These are phyloP conservation scores for Mesitornis unicolor DNA, from an alignment of 2,113 vertebrate species.

Conservation along the genomic window DNA sequence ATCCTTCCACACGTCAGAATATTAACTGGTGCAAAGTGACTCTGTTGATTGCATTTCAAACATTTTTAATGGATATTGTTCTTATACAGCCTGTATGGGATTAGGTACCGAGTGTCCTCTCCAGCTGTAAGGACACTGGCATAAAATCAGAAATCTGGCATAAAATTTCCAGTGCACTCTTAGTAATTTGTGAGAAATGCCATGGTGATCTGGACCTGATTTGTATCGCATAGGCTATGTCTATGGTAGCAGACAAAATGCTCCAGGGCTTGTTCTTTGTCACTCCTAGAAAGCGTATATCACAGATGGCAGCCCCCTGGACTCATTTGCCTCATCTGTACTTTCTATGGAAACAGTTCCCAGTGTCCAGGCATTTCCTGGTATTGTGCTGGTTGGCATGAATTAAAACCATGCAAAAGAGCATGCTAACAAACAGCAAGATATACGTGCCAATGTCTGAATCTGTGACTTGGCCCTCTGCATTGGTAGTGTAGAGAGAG, in stretches of 20 bases:
- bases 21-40: neutral
- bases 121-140: neutral
- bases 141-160: neutral
- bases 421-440: neutral
- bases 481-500: neutral
- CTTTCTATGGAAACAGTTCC: neutral
- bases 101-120: neutral
- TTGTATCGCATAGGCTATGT: neutral
- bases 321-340: neutral
- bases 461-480: neutral
- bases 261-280: neutral
- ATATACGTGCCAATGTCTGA: accelerated
- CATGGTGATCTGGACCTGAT: neutral
- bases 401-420: neutral
- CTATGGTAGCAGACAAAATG: neutral
- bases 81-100: neutral
- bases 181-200: neutral
- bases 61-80: neutral
- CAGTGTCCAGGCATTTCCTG: neutral
- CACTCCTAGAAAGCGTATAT: neutral
- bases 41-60: neutral
- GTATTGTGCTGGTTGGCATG: neutral
- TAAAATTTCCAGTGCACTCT: neutral
- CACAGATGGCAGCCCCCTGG: neutral
- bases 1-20: neutral